Base-by-base conservation (phyloP, 2,797 vertebrate species). In the Chiroxiphia lanceolata region DNA sequence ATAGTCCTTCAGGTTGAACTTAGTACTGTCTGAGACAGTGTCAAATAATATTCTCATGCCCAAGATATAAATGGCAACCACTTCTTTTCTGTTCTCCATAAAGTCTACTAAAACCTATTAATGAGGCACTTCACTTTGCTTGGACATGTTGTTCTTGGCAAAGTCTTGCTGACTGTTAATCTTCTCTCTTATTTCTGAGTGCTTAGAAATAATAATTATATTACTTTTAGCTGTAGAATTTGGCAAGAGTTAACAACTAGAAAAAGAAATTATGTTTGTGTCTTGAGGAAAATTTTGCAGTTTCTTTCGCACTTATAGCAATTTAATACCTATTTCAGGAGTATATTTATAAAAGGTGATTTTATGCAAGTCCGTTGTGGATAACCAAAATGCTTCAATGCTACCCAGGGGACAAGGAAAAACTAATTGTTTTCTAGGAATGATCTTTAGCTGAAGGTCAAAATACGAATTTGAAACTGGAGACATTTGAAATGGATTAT, bases 391-490 rank as follows among this genome's bases (percentile, higher is more conserved):
- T 38, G 15, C 8, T 78, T 56, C 34, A 31, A 18, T 78, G 27
- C 21, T 57, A 68, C 67, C 34, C 68, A 33, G 59, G 61, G 67
- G 76, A 90, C 18, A 65, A 82, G 63, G 7, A 47, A 70, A 78
- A 92, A 13, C 27, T 10, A 44, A 89, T 84, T 79, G 91, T 51
- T 45, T 70, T 64, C 40, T 42, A 60, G 75, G 31, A 45, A 27
- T 21, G 67, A 50, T 65, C 79, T 90, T 92, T 85, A 84, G 45
- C 48, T 84, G 90, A 93, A 90, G 69, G 84, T 74, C 71, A 80
- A n/a, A 89, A 71, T 38, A 56, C 8, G 16, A 75, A 27, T 70
- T 65, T 33, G 56, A 56, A 87, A 51, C 8, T 23, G n/a, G 54
- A 69, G 72, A 75, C 27, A 59, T 76, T 88, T 83, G 74, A 57